Percentiles rank a stretch among this genome's conserved stretches.
Evolutionary conservation across 2,888 invertebrate species (phyloP).

Genomic region (Loripinus fragilis): DNA sequence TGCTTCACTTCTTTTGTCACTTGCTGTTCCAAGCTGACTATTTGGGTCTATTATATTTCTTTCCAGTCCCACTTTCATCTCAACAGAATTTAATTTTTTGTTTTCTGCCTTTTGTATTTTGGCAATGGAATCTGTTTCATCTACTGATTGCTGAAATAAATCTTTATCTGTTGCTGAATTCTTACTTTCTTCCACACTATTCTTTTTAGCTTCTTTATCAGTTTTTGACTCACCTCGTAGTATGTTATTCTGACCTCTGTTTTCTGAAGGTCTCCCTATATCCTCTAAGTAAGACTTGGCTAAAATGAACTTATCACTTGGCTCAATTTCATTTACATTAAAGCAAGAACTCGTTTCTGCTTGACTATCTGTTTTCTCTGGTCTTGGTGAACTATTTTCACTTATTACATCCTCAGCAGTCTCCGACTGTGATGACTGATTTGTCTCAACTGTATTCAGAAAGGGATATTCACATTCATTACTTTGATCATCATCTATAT

Average conservation of each 20-base stretch:
- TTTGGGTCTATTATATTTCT: too few relatives aligned
- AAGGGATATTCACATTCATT: background rate
- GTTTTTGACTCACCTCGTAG: background rate
- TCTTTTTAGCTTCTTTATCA: too few relatives aligned
- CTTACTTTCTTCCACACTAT: background rate
- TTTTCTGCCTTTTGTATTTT: background rate
- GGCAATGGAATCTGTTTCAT: slow-evolving; percentile 7
- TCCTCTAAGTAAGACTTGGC: slow-evolving; percentile 3
- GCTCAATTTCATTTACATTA: background rate
- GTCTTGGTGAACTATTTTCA: background rate
- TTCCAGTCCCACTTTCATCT: too few relatives aligned
- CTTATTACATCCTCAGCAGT: background rate
- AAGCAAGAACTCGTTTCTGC: background rate
- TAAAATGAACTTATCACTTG: background rate
- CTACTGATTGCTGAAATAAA: background rate
- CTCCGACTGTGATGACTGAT: background rate
- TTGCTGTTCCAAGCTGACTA: too few relatives aligned
- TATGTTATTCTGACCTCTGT: background rate
- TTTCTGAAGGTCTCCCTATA: background rate
- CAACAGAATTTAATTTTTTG: too few relatives aligned
- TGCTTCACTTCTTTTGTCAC: too few relatives aligned
- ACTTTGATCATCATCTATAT: background rate
- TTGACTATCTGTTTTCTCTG: background rate
- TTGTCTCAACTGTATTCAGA: background rate
- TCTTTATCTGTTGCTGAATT: too few relatives aligned